Conservation (phyloP, 1,140 invertebrate species). For the Apis dorsata region DNA sequence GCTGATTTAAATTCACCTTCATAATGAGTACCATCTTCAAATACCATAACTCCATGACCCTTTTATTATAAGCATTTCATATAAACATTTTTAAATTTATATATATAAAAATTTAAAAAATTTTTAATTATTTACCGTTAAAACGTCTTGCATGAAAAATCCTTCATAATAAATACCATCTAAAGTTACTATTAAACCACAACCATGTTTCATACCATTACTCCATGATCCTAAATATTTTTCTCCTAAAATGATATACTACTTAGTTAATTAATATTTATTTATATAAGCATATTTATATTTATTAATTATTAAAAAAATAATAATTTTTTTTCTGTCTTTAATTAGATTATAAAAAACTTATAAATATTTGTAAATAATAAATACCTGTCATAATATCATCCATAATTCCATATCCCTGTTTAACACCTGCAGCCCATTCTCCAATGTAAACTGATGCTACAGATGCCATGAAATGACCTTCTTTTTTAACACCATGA, state of each 20-base stretch:
- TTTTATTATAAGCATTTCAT: slow-evolving; percentile 65
- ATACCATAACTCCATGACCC: slow-evolving; percentile 92
- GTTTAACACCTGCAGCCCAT: slow-evolving; percentile 87
- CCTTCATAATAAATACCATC: slow-evolving; percentile 96
- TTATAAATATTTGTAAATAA: background rate
- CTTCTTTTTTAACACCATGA: slow-evolving; percentile 90
- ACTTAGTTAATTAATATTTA: background rate
- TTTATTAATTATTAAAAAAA: background rate
- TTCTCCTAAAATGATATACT: slow-evolving; percentile 82
- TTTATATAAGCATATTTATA: background rate
- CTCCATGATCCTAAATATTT: slow-evolving; percentile 94
- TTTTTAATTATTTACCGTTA: slow-evolving; percentile 82
- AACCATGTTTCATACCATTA: slow-evolving; percentile 90
- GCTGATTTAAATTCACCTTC: slow-evolving; percentile 92
- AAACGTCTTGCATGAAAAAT: slow-evolving; percentile 87
- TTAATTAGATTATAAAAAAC: background rate
- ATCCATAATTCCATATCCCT: slow-evolving; percentile 93
- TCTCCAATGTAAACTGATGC: slow-evolving; percentile 93
- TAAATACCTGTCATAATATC: slow-evolving; percentile 85
- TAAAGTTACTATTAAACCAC: slow-evolving; percentile 90
- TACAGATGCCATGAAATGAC: slow-evolving; percentile 86
- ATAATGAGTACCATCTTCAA: slow-evolving; percentile 93
- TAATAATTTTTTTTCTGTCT: background rate
- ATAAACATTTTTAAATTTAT: slow-evolving; percentile 14
- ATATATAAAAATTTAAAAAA: slow-evolving; percentile 5